These are phyloP conservation scores for Silurus glanis DNA, from an alignment of 2,113 vertebrate species.

Conservation along the genomic window DNA sequence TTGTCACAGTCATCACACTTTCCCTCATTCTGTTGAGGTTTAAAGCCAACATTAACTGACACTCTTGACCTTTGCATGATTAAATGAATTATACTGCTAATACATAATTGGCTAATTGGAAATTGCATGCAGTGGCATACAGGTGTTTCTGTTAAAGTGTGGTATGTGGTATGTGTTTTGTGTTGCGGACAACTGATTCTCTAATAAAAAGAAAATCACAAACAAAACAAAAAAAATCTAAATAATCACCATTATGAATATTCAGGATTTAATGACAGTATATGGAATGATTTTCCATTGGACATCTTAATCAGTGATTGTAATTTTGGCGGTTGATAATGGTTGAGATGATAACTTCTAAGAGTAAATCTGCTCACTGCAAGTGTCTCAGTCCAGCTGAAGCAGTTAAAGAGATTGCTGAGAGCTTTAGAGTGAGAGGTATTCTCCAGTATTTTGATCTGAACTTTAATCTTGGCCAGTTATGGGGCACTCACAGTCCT, in stretches of 20 bases:
- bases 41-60: not conserved
- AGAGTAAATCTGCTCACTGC: not conserved
- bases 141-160: not conserved
- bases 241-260: not conserved
- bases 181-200: not conserved
- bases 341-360: not conserved
- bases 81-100: not conserved
- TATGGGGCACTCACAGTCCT: not conserved
- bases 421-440: conserved; percentile 1
- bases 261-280: not conserved
- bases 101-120: not conserved
- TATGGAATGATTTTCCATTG: not conserved
- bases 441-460: not conserved
- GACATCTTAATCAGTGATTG: not conserved
- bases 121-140: not conserved
- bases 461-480: not conserved
- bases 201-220: not conserved
- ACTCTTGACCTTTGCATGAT: not conserved
- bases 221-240: not conserved
- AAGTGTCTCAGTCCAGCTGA: not conserved
- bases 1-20: not conserved
- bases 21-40: not conserved
- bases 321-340: not conserved
- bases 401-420: not conserved
- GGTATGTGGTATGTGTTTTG: not conserved